These are phyloP conservation scores for Hyperoplus lanceolatus DNA, from an alignment of 2,797 vertebrate species.

Conservation along the genomic window DNA sequence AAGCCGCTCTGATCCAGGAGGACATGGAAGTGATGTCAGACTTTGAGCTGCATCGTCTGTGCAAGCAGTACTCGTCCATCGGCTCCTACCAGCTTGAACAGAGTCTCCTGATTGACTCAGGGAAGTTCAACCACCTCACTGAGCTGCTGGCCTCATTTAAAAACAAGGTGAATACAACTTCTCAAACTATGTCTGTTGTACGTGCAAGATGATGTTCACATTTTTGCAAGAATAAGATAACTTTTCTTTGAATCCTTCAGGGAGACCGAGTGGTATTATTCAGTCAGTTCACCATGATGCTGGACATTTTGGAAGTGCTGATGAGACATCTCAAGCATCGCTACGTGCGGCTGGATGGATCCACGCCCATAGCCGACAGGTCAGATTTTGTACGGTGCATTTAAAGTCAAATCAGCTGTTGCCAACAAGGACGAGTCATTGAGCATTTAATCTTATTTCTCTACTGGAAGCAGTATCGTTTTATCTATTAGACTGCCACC, in stretches of 20 bases:
- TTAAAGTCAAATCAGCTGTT: not conserved
- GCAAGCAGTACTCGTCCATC: conserved; percentile 91
- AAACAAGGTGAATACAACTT: conserved; percentile 83
- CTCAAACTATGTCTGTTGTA: not conserved
- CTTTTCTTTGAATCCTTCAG: conserved; percentile 70
- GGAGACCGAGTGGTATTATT: conserved; percentile 95
- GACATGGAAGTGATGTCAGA: conserved; percentile 99
- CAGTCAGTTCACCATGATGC: conserved; percentile 98
- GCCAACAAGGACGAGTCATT: not conserved
- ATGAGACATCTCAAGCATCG: conserved; percentile 90
- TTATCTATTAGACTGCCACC: not conserved
- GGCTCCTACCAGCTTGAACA: conserved; percentile 88
- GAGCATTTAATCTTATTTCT: not conserved
- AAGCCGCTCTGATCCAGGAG: conserved; percentile 93
- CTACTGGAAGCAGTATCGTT: not conserved
- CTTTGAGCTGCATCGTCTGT: conserved; percentile 95
- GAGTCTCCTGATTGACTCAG: conserved; percentile 92
- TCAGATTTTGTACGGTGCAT: conserved; percentile 54
- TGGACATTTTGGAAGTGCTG: conserved; percentile 96
- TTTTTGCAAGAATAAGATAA: not conserved
- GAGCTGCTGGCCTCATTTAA: conserved; percentile 88
- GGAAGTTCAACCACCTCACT: conserved; percentile 91
- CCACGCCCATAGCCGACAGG: conserved; percentile 95
- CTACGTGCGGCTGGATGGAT: conserved; percentile 94
- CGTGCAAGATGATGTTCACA: too few species aligned